Conservation (phyloP, 2,888 invertebrate species). For the Mythimna loreyi region DNA sequence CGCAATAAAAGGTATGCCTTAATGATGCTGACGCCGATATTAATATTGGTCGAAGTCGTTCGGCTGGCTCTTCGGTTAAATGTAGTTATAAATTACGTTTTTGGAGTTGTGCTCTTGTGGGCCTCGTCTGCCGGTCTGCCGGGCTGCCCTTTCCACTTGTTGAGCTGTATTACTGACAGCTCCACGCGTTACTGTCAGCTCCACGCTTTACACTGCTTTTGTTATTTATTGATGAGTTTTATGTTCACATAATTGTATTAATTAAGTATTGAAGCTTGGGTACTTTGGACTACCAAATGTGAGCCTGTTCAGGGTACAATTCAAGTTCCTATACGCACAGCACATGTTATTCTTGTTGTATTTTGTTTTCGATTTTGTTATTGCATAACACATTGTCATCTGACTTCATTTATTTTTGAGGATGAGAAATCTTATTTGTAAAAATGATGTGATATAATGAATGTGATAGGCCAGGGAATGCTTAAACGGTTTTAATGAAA, state of each 20-base stretch:
- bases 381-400: neutral
- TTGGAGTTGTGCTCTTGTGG: constrained; percentile 72
- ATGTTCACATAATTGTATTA: constrained; percentile 39
- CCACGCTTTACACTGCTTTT: constrained; percentile 52
- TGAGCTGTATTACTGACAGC: constrained; percentile 61
- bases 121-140: constrained; percentile 52
- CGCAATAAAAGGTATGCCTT: constrained; percentile 90
- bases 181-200: constrained; percentile 58
- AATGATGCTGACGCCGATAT: constrained; percentile 89
- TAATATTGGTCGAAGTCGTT: constrained; percentile 85
- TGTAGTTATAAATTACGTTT: constrained; percentile 89
- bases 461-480: too few relatives aligned
- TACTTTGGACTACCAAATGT: constrained; percentile 20
- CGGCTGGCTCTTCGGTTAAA: constrained; percentile 80
- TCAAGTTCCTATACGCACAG: neutral
- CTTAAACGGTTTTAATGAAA: too few relatives aligned
- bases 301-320: neutral
- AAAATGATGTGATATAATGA: too few relatives aligned
- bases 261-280: constrained; percentile 28
- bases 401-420: too few relatives aligned
- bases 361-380: neutral
- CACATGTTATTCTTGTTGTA: neutral
- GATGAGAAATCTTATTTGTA: too few relatives aligned
- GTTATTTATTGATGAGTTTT: constrained; percentile 55
- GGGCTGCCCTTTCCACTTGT: constrained; percentile 63